phyloP scores from a whole-genome alignment of 2,888 invertebrate genomes.

The Epirrhoe alternata region DNA sequence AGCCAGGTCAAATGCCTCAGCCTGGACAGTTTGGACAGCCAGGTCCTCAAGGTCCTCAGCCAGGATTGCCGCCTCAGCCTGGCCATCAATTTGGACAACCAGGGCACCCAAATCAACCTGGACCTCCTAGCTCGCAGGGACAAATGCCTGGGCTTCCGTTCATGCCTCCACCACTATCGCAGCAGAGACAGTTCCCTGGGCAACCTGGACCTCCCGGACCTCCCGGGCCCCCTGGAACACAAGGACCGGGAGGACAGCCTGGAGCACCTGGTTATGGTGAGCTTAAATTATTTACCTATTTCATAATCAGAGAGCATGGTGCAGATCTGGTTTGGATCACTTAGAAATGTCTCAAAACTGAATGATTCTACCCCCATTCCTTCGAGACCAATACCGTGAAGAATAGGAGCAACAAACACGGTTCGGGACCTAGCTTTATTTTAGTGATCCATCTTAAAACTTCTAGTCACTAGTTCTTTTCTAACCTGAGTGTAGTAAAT shows the following conservation, averaged over 20 bases:
- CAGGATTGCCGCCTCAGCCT: constrained; percentile 38
- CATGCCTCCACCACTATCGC: constrained; percentile 77
- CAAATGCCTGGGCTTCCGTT: constrained; percentile 67
- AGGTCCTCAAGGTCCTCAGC: constrained; percentile 42
- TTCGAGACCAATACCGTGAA: no score
- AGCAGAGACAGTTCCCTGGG: constrained; percentile 64
- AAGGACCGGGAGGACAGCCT: constrained; percentile 46
- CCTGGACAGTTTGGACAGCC: constrained; percentile 45
- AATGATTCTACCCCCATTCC: no score
- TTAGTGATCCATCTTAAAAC: no score
- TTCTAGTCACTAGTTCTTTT: no score
- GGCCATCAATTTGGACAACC: constrained; percentile 41
- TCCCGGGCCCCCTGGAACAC: constrained; percentile 54
- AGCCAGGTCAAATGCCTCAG: constrained; percentile 46
- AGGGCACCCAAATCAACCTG: constrained; percentile 38
- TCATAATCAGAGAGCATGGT: no score
- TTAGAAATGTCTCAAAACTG: no score
- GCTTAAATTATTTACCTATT: constrained; percentile 26
- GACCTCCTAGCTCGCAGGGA: constrained; percentile 41
- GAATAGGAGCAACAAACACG: no score
- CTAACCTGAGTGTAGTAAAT: no score
- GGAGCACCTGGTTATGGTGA: constrained; percentile 59
- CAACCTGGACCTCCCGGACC: constrained; percentile 54
- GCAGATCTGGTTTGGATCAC: no score
- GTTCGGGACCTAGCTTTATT: no score